Base-by-base conservation (phyloP, 1,140 invertebrate genomes). In the Littorina saxatilis region DNA sequence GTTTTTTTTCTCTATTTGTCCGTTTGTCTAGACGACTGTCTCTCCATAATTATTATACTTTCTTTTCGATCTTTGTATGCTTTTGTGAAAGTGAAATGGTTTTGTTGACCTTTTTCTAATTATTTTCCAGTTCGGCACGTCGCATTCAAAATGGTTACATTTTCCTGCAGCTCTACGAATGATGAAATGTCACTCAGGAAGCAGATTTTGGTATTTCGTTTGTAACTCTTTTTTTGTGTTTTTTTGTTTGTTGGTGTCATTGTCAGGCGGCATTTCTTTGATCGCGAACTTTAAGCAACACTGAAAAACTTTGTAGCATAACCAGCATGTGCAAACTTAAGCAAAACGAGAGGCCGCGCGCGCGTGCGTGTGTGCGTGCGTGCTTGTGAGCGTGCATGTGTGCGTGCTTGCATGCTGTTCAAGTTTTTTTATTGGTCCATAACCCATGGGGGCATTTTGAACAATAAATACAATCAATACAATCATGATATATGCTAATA, bases 51-150 rank as follows among this genome's bases (percentile, higher is more conserved):
- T n/a, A 13, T n/a, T 29, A n/a, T 29, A n/a, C 9, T n/a, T 9
- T 63, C 5, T n/a, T 13, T 63, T 9, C 70, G 5, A 37, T 79
- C 7, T 79, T 4, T 20, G 37, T 68, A n/a, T n/a, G n/a, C n/a
- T n/a, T n/a, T n/a, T n/a, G n/a, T n/a, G n/a, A n/a, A n/a, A n/a
- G n/a, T n/a, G n/a, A n/a, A n/a, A n/a, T n/a, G n/a, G n/a, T n/a
- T n/a, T n/a, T n/a, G n/a, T n/a, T n/a, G n/a, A n/a, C n/a, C n/a
- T n/a, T n/a, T n/a, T n/a, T n/a, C n/a, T n/a, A n/a, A n/a, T n/a
- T n/a, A n/a, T n/a, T n/a, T 79, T 79, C 32, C 74, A 87, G 87
- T 88, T 74, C 81, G 87, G 35, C 79, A 87, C 39, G 82, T 87
- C 39, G 80, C 84, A 9, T 86, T 87, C 74, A 68, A 81, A 47